A percentile compares a stretch with the other conserved stretches of the same genome.
Evolutionary conservation across 2,797 vertebrate species (phyloP).

Genomic region (Caiman crocodilus): DNA sequence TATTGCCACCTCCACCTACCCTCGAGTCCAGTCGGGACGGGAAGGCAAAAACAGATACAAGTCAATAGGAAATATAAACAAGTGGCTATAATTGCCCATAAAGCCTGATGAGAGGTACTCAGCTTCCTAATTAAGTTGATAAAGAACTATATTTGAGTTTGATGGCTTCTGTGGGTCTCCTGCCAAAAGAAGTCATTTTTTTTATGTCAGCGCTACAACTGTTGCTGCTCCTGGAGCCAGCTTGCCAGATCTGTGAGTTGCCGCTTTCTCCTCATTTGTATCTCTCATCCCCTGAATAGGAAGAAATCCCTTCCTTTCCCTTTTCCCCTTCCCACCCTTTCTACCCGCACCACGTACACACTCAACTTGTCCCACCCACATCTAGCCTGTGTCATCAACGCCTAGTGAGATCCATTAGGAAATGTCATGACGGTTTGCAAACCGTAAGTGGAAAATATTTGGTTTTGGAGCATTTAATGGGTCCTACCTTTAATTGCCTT

Average conservation of each 20-base stretch:
- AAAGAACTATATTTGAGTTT: not conserved
- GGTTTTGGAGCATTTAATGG: not conserved
- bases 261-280: not conserved
- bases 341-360: not conserved
- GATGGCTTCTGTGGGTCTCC: not conserved
- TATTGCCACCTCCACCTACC: not conserved
- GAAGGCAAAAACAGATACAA: not conserved
- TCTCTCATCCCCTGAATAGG: not conserved
- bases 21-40: not conserved
- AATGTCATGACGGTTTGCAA: not conserved
- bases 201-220: not conserved
- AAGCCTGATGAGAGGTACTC: not conserved
- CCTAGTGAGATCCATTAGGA: not conserved
- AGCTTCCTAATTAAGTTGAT: not conserved
- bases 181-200: not conserved
- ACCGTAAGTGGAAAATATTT: not conserved
- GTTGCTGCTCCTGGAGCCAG: not conserved
- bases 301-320: not conserved
- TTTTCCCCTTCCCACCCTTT: not conserved
- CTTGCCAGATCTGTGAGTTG: not conserved
- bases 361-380: not conserved
- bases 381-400: not conserved
- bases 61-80: not conserved
- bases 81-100: conserved; percentile 3
- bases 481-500: not conserved